Conservation (phyloP, 2,797 vertebrate species). For the Sphenopsis melanotis region DNA sequence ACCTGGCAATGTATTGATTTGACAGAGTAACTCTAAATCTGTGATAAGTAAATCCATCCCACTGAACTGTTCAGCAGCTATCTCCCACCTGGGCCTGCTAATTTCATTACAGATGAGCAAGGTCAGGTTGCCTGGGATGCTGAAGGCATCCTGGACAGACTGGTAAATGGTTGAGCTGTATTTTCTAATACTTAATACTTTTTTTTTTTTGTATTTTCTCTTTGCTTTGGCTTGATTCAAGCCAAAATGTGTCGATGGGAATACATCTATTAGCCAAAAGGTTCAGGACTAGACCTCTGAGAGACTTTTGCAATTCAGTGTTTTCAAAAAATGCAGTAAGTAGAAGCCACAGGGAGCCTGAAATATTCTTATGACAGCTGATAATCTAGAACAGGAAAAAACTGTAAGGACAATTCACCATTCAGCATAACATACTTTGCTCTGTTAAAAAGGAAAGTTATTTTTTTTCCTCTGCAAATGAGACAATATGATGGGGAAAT, state of each 20-base stretch:
- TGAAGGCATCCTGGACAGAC: background rate
- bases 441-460: constrained; percentile 72
- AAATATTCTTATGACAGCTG: constrained; percentile 59
- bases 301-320: background rate
- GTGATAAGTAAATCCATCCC: constrained; percentile 19
- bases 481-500: constrained; percentile 81
- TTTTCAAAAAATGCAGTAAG: constrained; percentile 38
- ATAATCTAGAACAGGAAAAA: constrained; percentile 63
- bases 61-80: background rate
- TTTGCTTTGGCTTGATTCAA: background rate
- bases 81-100: background rate
- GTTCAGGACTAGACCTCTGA: background rate
- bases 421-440: constrained; percentile 62
- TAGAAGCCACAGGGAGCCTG: constrained; percentile 6
- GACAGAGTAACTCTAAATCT: background rate
- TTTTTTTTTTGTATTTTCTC: background rate
- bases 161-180: background rate
- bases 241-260: background rate
- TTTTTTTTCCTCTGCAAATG: constrained; percentile 74
- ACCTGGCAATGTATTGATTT: background rate
- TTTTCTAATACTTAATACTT: background rate
- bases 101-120: constrained; percentile 31
- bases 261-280: background rate
- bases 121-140: constrained; percentile 5
- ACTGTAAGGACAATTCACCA: constrained; percentile 55